Evolutionary conservation across 2,888 invertebrate species (phyloP).

Genomic region (Trissolcus japonicus): DNA sequence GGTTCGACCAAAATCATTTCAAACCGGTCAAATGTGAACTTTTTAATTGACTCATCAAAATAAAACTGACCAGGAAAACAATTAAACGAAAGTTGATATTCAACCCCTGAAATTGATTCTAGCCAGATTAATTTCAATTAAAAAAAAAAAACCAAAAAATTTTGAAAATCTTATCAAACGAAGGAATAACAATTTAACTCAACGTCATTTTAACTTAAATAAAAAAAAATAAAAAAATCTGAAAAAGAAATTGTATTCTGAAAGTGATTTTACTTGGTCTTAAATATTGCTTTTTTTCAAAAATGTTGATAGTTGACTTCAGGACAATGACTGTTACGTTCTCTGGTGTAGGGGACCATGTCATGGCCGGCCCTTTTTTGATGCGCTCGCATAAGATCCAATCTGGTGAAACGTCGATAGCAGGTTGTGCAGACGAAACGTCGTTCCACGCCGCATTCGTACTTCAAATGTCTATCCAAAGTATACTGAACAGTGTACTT

Average conservation of each 20-base stretch:
- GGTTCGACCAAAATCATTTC: constrained; percentile 1
- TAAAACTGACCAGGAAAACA: too few relatives aligned
- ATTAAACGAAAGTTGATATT: background rate
- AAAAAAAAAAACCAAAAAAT: background rate
- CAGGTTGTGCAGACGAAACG: constrained; percentile 75
- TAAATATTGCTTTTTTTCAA: constrained; percentile 8
- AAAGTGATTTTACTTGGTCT: background rate
- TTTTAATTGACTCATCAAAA: background rate
- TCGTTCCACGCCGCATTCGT: constrained; percentile 75
- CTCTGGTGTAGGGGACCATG: constrained; percentile 61
- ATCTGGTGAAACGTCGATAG: constrained; percentile 72
- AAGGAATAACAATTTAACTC: too few relatives aligned
- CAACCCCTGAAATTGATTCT: constrained; percentile 1
- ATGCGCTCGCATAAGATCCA: constrained; percentile 71
- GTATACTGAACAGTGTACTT: constrained; percentile 61
- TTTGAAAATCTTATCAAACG: background rate
- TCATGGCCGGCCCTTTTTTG: constrained; percentile 64
- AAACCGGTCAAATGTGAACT: constrained; percentile 30
- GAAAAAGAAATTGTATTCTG: background rate
- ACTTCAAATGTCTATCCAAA: constrained; percentile 71
- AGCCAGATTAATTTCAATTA: background rate
- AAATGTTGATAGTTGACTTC: constrained; percentile 46
- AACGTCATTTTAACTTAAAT: background rate
- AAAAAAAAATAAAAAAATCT: constrained; percentile 3
- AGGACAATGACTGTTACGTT: constrained; percentile 54